Conservation (phyloP, 2,888 invertebrate species). For the Myopa testacea region DNA sequence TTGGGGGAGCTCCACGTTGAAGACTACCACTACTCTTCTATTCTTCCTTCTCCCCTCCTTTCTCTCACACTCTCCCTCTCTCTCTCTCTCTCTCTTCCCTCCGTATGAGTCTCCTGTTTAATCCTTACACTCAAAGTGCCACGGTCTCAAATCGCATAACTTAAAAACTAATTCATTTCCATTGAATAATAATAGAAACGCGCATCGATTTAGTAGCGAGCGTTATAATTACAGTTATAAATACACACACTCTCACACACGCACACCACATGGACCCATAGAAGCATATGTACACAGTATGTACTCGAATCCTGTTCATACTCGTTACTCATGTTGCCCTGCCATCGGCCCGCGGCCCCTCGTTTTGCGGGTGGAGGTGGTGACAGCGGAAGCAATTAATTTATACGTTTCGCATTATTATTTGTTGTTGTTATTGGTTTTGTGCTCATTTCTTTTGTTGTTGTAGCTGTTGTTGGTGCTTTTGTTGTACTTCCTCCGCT, state of each 20-base stretch:
- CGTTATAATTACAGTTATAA: slow-evolving; percentile 14
- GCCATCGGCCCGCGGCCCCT: neutral
- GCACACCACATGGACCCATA: neutral
- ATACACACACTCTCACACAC: neutral
- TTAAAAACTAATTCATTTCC: slow-evolving; percentile 15
- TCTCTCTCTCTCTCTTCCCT: neutral
- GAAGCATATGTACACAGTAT: neutral
- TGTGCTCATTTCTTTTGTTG: neutral
- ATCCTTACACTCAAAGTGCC: neutral
- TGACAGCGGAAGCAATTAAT: slow-evolving; percentile 32
- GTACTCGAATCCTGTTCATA: neutral
- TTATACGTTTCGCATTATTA: slow-evolving; percentile 25
- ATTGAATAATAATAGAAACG: neutral
- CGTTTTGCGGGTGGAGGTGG: neutral
- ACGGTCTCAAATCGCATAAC: neutral
- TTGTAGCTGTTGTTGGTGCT: neutral
- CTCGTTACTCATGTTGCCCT: neutral
- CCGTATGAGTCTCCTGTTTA: neutral
- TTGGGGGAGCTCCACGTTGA: neutral
- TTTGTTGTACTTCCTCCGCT: neutral
- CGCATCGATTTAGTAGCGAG: neutral
- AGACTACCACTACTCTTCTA: no score
- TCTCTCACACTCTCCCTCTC: neutral
- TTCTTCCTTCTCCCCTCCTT: neutral
- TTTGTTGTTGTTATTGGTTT: slow-evolving; percentile 8